A percentile compares a stretch with the other conserved stretches of the same genome.
phyloP scores from a whole-genome alignment of 35 echinoderm and acorn worm genomes.

The Antedon bifida region DNA sequence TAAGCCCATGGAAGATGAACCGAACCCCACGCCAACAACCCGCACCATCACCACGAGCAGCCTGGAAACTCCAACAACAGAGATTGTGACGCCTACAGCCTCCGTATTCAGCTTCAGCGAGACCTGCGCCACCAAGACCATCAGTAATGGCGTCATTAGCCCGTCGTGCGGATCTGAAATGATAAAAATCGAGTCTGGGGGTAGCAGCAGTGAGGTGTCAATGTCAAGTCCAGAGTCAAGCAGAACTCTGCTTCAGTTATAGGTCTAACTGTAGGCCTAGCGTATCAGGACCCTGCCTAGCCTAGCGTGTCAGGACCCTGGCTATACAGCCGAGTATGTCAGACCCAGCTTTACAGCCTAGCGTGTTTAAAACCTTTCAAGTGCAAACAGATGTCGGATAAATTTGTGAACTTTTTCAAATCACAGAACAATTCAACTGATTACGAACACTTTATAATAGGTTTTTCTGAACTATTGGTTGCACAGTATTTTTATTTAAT shows the following conservation, averaged over 20 bases:
- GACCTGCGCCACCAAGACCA: constrained; percentile 1
- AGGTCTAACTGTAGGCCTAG: not conserved
- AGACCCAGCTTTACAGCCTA: too few relatives aligned
- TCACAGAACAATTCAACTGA: not conserved
- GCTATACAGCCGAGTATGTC: too few relatives aligned
- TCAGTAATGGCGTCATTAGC: not conserved
- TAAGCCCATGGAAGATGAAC: constrained; percentile 31
- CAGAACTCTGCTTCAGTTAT: constrained; percentile 66
- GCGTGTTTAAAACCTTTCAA: not conserved
- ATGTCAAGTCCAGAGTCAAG: constrained; percentile 44
- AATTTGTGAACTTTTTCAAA: not conserved
- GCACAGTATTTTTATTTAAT: too few relatives aligned
- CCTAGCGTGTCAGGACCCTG: not conserved
- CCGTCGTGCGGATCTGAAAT: constrained; percentile 36
- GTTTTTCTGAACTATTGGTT: not conserved
- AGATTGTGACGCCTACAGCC: constrained; percentile 81
- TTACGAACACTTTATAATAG: not conserved
- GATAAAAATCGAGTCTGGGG: constrained; percentile 39
- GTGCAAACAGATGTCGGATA: not conserved
- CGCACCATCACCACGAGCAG: constrained; percentile 31
- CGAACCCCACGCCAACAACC: constrained; percentile 3
- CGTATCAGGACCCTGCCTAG: too few relatives aligned
- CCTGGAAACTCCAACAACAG: constrained; percentile 74
- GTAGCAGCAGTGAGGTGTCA: constrained; percentile 39
- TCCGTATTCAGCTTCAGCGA: constrained; percentile 61